phyloP scores from a whole-genome alignment of 2,888 invertebrate species.

The Suillia variegata region DNA sequence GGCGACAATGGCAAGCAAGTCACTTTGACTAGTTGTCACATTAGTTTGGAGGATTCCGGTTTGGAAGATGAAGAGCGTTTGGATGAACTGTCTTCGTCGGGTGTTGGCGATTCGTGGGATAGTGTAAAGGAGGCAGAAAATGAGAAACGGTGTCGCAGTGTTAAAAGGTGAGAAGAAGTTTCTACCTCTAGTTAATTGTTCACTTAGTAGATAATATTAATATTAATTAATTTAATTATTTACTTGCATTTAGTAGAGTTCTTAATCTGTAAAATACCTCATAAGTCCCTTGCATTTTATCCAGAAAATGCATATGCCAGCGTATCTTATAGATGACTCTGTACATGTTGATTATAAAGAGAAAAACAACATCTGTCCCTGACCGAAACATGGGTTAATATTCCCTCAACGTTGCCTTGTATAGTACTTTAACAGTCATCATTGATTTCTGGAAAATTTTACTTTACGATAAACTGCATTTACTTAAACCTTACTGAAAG shows the following conservation, averaged over 20 bases:
- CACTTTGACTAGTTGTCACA: slow-evolving; percentile 65
- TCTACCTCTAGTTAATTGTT: no score
- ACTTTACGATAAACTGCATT: no score
- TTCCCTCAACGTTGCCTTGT: no score
- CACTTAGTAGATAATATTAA: no score
- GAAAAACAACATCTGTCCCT: no score
- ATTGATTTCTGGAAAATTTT: no score
- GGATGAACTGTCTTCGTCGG: slow-evolving; percentile 60
- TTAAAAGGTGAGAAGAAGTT: slow-evolving; percentile 48
- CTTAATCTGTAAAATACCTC: no score
- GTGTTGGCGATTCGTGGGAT: slow-evolving; percentile 62
- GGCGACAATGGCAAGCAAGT: slow-evolving; percentile 65
- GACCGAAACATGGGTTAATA: no score
- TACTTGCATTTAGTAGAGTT: neutral
- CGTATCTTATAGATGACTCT: no score
- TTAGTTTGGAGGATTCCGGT: slow-evolving; percentile 64
- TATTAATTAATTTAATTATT: neutral
- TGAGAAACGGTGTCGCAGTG: slow-evolving; percentile 48
- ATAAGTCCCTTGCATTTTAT: neutral
- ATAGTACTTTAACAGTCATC: no score
- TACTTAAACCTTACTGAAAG: neutral
- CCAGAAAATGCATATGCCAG: no score
- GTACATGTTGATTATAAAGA: no score
- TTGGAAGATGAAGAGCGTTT: slow-evolving; percentile 61
- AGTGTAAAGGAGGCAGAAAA: slow-evolving; percentile 60